Evolutionary conservation across 37 sponge, comb jelly and placozoan species (phyloP), one percentile per base, ranked within the genome.

Genomic region (Theonella swinhoei): DNA sequence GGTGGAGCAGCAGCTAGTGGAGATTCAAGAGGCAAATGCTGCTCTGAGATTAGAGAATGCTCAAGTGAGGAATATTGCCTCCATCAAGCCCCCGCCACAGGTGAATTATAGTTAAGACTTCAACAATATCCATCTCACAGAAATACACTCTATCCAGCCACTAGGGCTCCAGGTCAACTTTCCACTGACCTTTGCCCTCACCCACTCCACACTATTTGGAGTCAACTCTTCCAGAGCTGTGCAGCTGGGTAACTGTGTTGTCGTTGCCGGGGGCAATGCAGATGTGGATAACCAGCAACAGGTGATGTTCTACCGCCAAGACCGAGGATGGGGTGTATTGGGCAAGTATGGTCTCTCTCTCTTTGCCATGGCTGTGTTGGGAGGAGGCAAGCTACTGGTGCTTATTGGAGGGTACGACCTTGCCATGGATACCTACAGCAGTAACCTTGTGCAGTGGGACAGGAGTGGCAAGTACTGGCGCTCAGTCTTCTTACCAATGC

Each of bases 361-460:
- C 36, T 86, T 86, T 64, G 80, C 87, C 3, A 72, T 86, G 73
- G 72, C 54, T 23, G 74, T 79, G 35, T 63, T 86, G 26, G 20
- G 4, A 31, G 37, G 25, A 0, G 35, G 41, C 37, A 40, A 42
- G 26, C 72, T 74, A 33, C 61, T 79, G 42, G 37, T 71, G 37
- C n/a, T 86, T 17, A 36, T 86, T n/a, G 87, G 87, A 4, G 87
- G 87, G 1, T 86, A 64, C 42, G 30, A 86, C 58, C 2, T 30
- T 5, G 35, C 54, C 14, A 63, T 33, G 65, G 80, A 86, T 35
- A 54, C 61, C 42, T 86, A 86, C 74, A 79, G 73, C 54, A 42
- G 26, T 33, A 69, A 68, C 14, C 43, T 86, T 20, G 78, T 71
- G 0, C 42, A 40, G 42, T 86, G 72, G 72, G 39, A 42, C 31